Evolutionary conservation across 2,888 invertebrate species (phyloP).

Genomic region (Melieria crassipennis): DNA sequence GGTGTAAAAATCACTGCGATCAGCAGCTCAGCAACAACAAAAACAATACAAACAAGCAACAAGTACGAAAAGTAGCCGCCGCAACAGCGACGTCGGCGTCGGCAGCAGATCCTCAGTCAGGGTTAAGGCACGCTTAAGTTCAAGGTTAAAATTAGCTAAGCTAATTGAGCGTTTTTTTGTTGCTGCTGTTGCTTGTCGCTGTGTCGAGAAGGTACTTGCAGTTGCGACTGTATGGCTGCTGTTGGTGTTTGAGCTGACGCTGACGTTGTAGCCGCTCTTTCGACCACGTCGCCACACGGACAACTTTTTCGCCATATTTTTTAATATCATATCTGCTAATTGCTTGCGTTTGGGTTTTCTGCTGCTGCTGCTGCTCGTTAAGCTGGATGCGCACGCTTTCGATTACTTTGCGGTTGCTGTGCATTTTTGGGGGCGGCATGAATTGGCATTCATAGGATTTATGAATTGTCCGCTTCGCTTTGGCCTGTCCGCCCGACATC

Average conservation of each 20-base stretch:
- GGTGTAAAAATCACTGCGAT: constrained; percentile 39
- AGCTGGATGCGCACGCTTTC: no score
- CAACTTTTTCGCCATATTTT: no score
- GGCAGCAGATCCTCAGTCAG: constrained; percentile 15
- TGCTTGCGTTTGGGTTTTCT: no score
- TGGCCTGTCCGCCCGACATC: no score
- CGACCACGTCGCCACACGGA: no score
- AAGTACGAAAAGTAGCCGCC: background rate
- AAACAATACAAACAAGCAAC: background rate
- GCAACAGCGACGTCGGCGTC: background rate
- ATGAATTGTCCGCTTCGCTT: no score
- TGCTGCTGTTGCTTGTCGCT: constrained; percentile 22
- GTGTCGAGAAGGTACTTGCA: background rate
- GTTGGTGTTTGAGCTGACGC: background rate
- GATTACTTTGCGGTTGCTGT: no score
- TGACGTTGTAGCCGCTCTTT: background rate
- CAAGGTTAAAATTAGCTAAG: constrained; percentile 45
- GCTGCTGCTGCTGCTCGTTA: no score
- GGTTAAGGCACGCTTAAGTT: constrained; percentile 40
- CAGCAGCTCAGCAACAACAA: constrained; percentile 15
- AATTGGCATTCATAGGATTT: no score
- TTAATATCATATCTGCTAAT: no score
- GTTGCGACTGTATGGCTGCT: background rate
- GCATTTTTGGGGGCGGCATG: no score
- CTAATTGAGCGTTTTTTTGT: constrained; percentile 44